Percentiles rank a stretch among this genome's conserved stretches.
These are phyloP conservation scores for Elgaria multicarinata DNA, from an alignment of 2,113 vertebrate species.

Conservation along the genomic window DNA sequence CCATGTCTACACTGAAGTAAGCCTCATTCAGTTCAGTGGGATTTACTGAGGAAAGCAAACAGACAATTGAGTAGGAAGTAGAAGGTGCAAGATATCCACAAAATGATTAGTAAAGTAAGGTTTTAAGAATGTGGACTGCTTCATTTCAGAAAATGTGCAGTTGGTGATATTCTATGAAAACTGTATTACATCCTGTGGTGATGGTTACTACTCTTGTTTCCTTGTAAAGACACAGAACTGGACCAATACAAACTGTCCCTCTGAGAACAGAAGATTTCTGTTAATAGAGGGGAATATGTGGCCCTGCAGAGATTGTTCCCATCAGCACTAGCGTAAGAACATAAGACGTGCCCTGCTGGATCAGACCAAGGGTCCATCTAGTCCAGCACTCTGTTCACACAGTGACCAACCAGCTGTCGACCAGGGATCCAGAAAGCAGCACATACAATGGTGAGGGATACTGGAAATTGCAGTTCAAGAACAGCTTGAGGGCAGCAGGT, in stretches of 20 bases:
- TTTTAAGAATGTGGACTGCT: background rate
- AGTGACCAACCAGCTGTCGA: too few species aligned
- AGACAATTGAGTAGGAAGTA: background rate
- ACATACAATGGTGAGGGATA: too few species aligned
- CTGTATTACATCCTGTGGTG: background rate
- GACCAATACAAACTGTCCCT: background rate
- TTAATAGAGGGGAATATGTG: too few species aligned
- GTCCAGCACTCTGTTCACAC: too few species aligned
- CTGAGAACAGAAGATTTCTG: too few species aligned
- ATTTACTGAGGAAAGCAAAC: background rate
- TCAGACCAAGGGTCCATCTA: too few species aligned
- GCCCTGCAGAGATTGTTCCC: too few species aligned
- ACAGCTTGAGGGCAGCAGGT: too few species aligned
- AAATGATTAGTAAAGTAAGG: background rate
- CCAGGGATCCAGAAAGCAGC: too few species aligned
- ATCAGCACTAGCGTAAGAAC: too few species aligned
- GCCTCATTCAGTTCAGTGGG: background rate
- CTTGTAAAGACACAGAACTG: background rate
- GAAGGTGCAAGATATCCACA: background rate
- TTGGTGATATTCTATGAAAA: background rate
- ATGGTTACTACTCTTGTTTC: background rate
- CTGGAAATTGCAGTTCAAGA: too few species aligned
- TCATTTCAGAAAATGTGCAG: background rate
- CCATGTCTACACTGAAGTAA: background rate
- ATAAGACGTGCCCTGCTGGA: too few species aligned